Conservation (phyloP, 2,113 vertebrate species). For the Tenrec ecaudatus region DNA sequence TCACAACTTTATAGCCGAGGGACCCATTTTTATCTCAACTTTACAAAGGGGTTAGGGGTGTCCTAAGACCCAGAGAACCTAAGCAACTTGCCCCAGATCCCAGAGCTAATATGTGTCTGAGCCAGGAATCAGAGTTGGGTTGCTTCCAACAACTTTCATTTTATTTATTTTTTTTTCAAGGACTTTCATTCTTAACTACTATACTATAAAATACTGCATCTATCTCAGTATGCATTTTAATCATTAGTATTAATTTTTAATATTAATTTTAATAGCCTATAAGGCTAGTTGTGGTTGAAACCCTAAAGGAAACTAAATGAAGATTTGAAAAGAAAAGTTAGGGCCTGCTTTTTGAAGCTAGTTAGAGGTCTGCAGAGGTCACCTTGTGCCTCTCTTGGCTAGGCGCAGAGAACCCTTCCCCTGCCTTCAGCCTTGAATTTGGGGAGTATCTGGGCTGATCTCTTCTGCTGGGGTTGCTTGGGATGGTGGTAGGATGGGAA, state of each 20-base stretch:
- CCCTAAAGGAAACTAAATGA: background rate
- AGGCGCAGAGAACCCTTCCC: background rate
- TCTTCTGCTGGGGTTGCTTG: background rate
- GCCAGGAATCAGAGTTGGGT: background rate
- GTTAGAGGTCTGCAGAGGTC: conserved; percentile 38
- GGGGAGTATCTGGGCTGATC: conserved; percentile 21
- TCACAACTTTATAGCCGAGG: background rate
- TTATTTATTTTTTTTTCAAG: background rate
- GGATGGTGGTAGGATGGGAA: conserved; percentile 37
- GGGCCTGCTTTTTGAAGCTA: conserved; percentile 13
- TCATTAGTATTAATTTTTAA: too few relatives aligned
- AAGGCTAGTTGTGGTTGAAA: conserved; percentile 31
- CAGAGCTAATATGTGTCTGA: conserved; percentile 34
- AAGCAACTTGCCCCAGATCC: conserved; percentile 20
- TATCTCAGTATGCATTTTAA: background rate
- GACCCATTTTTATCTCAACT: background rate
- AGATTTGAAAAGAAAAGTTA: background rate
- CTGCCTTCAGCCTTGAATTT: conserved; percentile 5
- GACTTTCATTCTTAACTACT: conserved; percentile 46
- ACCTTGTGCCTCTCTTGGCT: background rate
- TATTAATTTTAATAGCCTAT: conserved; percentile 64
- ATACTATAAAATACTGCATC: conserved; percentile 37
- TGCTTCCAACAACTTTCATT: background rate
- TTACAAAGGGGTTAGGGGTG: background rate
- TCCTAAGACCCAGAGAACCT: conserved; percentile 10